Conservation (phyloP, 2,797 vertebrate genomes). For the Enteromius thamalakanensis region DNA sequence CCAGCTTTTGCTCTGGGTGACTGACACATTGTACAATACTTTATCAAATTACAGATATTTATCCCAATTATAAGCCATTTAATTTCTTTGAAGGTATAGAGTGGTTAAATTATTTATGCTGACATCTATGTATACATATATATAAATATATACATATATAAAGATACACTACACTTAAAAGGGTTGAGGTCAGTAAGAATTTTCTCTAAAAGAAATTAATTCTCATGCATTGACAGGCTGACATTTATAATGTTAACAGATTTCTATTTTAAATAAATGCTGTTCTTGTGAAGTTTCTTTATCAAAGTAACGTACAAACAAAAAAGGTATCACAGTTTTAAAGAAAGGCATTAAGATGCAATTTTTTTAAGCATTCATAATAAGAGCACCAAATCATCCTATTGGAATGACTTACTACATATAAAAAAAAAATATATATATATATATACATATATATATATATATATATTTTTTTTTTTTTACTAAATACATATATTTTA, state of each 20-base stretch:
- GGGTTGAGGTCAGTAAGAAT: no score
- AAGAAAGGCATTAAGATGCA: background rate
- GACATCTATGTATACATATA: background rate
- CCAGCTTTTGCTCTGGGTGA: constrained; percentile 28
- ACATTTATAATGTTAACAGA: background rate
- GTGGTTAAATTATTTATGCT: background rate
- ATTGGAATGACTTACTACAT: no score
- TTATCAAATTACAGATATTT: constrained; percentile 29
- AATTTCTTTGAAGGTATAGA: background rate
- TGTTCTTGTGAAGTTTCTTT: background rate
- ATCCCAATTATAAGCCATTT: background rate
- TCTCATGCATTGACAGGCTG: background rate
- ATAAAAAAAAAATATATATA: no score
- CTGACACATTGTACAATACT: constrained; percentile 41
- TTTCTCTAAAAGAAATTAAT: background rate
- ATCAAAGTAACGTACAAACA: background rate
- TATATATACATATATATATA: no score
- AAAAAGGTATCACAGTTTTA: background rate
- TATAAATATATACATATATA: background rate
- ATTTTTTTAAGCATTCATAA: background rate
- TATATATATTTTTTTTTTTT: no score
- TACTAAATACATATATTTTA: no score
- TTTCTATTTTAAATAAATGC: background rate
- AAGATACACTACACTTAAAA: background rate
- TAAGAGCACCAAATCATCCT: background rate